Percentiles rank a stretch among this genome's conserved stretches.
Evolutionary conservation across 2,888 invertebrate genomes (phyloP).

Genomic region (Synergus japonicus): DNA sequence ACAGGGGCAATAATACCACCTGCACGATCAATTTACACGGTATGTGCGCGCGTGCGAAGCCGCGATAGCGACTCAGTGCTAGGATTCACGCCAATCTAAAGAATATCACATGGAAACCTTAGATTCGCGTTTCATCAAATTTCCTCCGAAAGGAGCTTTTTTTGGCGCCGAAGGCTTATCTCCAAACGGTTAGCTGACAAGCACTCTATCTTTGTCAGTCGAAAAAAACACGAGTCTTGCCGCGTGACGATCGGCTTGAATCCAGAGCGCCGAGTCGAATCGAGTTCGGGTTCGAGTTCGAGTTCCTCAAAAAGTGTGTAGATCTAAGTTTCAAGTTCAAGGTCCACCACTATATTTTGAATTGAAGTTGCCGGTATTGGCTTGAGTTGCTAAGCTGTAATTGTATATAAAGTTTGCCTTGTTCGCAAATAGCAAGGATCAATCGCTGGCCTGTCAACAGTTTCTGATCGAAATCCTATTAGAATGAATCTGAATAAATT

Average conservation of each 20-base stretch:
- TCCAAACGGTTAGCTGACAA: constrained; percentile 33
- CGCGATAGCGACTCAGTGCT: constrained; percentile 12
- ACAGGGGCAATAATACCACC: constrained; percentile 97
- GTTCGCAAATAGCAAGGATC: neutral
- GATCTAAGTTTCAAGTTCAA: neutral
- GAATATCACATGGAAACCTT: neutral
- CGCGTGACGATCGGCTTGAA: constrained; percentile 6
- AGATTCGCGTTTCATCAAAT: neutral
- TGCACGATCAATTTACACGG: constrained; percentile 98
- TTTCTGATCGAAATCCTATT: no score
- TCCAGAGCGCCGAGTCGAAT: constrained; percentile 38
- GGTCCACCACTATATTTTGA: neutral
- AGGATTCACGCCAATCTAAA: neutral
- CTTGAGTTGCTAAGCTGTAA: neutral
- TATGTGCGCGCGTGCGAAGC: constrained; percentile 77
- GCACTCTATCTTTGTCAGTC: constrained; percentile 15
- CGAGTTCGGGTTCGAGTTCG: constrained; percentile 40
- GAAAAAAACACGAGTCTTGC: constrained; percentile 25
- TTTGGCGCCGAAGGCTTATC: constrained; percentile 27
- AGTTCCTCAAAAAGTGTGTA: constrained; percentile 31
- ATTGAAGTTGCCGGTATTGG: neutral
- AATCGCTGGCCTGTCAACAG: neutral
- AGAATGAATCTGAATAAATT: no score
- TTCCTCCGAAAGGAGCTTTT: neutral
- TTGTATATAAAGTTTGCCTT: neutral